Conservation (phyloP, 53 echinoderm and acorn worm species). For the Mesocentrotus franciscanus region DNA sequence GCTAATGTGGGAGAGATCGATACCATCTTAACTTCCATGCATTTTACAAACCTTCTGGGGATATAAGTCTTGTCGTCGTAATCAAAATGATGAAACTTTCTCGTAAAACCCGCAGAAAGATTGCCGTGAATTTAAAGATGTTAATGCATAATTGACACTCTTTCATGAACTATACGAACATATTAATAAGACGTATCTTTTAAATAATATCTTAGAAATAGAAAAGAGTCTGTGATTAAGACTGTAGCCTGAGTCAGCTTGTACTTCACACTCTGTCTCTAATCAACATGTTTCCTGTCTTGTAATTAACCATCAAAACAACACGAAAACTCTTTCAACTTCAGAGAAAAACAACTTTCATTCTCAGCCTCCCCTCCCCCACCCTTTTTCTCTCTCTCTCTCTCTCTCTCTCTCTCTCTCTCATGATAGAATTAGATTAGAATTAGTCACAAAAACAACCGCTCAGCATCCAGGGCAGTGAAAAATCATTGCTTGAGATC, state of each 20-base stretch:
- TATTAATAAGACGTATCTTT: neutral
- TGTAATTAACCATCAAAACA: slow-evolving; percentile 44
- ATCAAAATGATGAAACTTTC: too few species aligned
- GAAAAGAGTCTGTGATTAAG: neutral
- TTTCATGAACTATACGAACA: too few species aligned
- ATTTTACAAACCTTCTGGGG: too few species aligned
- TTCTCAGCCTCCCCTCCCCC: neutral
- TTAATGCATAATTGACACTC: too few species aligned
- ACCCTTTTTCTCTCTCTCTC: neutral
- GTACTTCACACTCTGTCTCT: slow-evolving; percentile 34
- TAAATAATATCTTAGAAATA: neutral
- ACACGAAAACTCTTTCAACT: neutral
- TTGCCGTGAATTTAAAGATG: too few species aligned
- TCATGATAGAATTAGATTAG: neutral
- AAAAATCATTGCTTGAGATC: neutral
- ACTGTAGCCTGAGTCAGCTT: slow-evolving; percentile 42
- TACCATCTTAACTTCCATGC: too few species aligned
- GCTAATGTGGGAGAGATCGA: too few species aligned
- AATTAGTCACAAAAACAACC: slow-evolving; percentile 2
- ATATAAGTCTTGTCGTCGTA: too few species aligned
- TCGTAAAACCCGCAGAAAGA: too few species aligned
- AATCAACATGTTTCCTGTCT: slow-evolving; percentile 40
- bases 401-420: neutral
- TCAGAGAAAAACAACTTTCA: neutral
- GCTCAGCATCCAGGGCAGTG: neutral